Evolutionary conservation across 2,797 vertebrate species (phyloP), one percentile per base, ranked within the genome.

Genomic region (Sphenodon punctatus): DNA sequence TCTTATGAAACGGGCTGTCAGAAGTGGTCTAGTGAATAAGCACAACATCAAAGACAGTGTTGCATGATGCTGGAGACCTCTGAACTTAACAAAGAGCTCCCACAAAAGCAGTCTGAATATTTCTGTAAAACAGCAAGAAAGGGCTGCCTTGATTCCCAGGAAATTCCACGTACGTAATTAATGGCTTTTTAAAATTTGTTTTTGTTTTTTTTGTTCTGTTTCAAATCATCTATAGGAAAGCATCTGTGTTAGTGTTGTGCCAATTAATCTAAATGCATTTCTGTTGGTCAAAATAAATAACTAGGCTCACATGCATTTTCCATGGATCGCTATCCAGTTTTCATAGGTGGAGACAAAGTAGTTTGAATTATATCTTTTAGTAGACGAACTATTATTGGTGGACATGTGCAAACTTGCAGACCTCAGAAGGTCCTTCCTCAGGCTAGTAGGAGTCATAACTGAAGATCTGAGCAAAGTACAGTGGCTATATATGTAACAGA

Each of bases 181-280:
- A 14, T n/a, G n/a, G n/a, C n/a, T n/a, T n/a, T n/a, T n/a, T n/a
- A n/a, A n/a, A n/a, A n/a, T n/a, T n/a, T n/a, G n/a, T n/a, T n/a
- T n/a, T n/a, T n/a, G n/a, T n/a, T n/a, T n/a, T n/a, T n/a, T n/a
- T n/a, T n/a, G n/a, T 30, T 49, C 65, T 74, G 39, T 64, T 81
- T 66, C 60, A 69, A 87, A 63, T 83, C 9, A 4, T 25, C 38
- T 69, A 61, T 20, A 80, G 75, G 67, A 66, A 78, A 51, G 9
- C 19, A 68, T 65, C 38, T 56, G 72, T 82, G 59, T 49, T 61
- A 82, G 55, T 86, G 86, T 89, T 80, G 41, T 85, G 85, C 25
- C 64, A 27, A 71, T 19, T 67, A 64, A 59, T 45, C 30, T 9
- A 25, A 78, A 11, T 3, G 27, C 65, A 30, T 80, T 87, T 85